Conservation (phyloP, 2,797 vertebrate species). For the Sebastes iracundus region DNA sequence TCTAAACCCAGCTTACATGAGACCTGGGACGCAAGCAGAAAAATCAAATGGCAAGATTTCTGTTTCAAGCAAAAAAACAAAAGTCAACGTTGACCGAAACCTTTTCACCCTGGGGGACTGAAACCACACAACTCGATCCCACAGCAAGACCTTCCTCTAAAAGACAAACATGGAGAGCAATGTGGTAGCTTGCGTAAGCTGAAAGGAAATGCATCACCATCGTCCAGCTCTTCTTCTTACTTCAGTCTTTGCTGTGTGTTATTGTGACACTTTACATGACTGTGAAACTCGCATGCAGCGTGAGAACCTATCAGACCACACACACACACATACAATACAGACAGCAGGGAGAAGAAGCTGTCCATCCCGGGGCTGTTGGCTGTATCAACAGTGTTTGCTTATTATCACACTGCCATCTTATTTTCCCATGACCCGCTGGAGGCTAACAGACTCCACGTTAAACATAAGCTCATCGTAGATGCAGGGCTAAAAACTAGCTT, state of each 20-base stretch:
- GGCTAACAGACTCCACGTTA: constrained; percentile 2
- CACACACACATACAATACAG: background rate
- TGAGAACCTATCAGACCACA: background rate
- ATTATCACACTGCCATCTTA: constrained; percentile 58
- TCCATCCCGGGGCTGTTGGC: constrained; percentile 29
- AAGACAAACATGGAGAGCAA: background rate
- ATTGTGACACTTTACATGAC: constrained; percentile 1
- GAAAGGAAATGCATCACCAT: constrained; percentile 2
- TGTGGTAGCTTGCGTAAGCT: background rate
- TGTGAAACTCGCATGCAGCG: too few species aligned
- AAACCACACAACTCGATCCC: background rate
- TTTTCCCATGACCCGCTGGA: constrained; percentile 51
- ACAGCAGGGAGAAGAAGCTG: constrained; percentile 9
- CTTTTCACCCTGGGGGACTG: background rate
- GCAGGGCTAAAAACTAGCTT: background rate
- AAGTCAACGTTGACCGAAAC: constrained; percentile 11
- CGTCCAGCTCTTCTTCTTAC: background rate
- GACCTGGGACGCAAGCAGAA: background rate
- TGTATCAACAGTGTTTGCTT: constrained; percentile 58
- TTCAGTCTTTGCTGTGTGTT: background rate
- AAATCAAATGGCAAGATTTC: background rate
- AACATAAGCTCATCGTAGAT: constrained; percentile 6
- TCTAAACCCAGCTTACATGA: background rate
- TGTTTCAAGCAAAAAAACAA: background rate
- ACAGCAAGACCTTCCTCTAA: background rate